These are phyloP conservation scores for Trachythela sp. DNA, from an alignment of 64 coral and sea anemone species.

Conservation along the genomic window DNA sequence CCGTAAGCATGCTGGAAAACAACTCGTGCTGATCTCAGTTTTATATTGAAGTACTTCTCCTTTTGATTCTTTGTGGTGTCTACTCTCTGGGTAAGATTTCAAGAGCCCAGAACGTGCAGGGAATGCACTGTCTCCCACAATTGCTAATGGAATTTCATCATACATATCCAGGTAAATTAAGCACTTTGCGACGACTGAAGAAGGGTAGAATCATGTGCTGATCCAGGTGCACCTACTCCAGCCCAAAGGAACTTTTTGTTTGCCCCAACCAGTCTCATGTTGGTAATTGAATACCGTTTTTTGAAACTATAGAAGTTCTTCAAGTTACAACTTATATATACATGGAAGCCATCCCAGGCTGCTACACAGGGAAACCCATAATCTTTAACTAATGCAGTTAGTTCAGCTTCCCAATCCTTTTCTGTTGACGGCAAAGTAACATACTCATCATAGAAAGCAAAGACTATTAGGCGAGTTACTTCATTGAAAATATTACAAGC, in stretches of 20 bases:
- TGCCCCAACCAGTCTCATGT: too few relatives aligned
- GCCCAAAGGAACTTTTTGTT: constrained; percentile 40
- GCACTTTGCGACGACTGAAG: constrained; percentile 6
- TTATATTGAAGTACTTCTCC: constrained; percentile 40
- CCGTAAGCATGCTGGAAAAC: constrained; percentile 75
- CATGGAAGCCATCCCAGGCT: too few relatives aligned
- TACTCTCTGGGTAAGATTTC: not conserved
- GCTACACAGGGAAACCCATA: too few relatives aligned
- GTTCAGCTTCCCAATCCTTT: too few relatives aligned
- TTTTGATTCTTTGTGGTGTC: not conserved
- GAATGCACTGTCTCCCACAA: not conserved
- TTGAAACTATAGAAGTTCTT: too few relatives aligned
- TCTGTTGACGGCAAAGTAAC: too few relatives aligned
- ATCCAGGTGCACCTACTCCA: constrained; percentile 39
- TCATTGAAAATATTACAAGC: too few relatives aligned
- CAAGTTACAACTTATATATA: too few relatives aligned
- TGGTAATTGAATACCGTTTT: too few relatives aligned
- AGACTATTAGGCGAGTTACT: too few relatives aligned
- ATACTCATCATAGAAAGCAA: too few relatives aligned
- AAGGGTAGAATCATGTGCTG: constrained; percentile 42
- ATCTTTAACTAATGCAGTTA: too few relatives aligned
- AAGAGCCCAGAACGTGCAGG: not conserved
- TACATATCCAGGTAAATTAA: constrained; percentile 27
- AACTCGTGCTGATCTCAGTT: constrained; percentile 55
- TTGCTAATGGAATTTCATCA: constrained; percentile 15